These are phyloP conservation scores for Hemistola chrysoprasaria DNA, from an alignment of 2,888 invertebrate genomes.

Conservation along the genomic window DNA sequence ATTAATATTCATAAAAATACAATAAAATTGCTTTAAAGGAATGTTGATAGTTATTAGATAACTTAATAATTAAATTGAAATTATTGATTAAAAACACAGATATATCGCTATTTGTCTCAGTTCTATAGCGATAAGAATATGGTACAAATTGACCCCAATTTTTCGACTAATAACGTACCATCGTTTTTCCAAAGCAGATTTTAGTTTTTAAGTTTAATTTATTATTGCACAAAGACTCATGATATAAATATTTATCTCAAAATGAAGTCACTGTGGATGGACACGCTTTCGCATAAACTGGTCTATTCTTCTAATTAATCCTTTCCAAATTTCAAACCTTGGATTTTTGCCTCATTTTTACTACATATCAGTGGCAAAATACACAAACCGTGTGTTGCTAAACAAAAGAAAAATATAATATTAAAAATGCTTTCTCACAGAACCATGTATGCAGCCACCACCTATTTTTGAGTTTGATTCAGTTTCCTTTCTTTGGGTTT, in stretches of 20 bases:
- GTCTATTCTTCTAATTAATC: no score
- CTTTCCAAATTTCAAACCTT: no score
- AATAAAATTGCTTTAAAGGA: conserved; percentile 6
- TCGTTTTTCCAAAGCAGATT: no score
- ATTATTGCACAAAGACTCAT: no score
- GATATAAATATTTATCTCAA: no score
- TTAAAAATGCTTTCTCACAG: conserved; percentile 28
- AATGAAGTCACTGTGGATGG: no score
- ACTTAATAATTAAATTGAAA: background rate
- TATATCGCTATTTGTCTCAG: background rate
- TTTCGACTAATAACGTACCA: conserved; percentile 16
- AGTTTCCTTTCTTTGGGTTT: conserved; percentile 54
- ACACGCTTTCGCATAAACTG: no score
- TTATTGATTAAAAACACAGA: background rate
- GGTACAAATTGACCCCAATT: conserved; percentile 7
- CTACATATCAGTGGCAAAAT: no score
- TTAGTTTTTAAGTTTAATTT: no score
- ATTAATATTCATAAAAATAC: background rate
- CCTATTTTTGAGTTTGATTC: conserved; percentile 22
- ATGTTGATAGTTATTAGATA: conserved; percentile 6
- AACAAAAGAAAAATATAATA: conserved; percentile 5
- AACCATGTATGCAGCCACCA: conserved; percentile 34
- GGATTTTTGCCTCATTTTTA: no score
- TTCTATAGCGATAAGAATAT: background rate
- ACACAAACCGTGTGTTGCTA: no score